Conservation (phyloP, 2,797 vertebrate genomes). For the Cynopterus sphinx region DNA sequence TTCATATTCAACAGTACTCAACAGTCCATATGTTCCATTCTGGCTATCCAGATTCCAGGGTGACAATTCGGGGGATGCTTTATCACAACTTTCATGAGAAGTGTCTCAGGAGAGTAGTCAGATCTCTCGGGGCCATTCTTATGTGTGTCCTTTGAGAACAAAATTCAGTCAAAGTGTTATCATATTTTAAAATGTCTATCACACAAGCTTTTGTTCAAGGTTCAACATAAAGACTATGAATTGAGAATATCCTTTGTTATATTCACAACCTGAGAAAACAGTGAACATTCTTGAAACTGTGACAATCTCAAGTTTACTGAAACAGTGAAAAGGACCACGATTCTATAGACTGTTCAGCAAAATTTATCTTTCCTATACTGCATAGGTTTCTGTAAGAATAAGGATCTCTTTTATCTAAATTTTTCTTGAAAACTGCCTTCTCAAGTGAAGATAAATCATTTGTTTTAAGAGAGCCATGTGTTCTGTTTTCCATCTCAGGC, state of each 20-base stretch:
- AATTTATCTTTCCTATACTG: background rate
- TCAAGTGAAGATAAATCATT: background rate
- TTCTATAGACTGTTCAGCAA: background rate
- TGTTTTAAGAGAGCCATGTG: background rate
- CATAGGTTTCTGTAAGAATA: background rate
- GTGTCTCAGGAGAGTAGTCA: background rate
- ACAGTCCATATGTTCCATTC: background rate
- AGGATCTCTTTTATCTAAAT: background rate
- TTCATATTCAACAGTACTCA: background rate
- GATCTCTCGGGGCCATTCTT: background rate
- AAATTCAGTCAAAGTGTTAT: background rate
- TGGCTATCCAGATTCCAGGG: background rate
- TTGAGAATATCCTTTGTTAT: background rate
- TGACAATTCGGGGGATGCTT: background rate
- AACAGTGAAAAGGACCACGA: background rate
- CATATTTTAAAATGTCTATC: background rate
- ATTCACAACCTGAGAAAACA: background rate
- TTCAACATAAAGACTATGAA: background rate
- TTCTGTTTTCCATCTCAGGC: background rate
- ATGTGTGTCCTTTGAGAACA: background rate
- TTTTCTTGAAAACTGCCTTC: background rate
- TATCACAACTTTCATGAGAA: background rate
- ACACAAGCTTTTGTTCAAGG: background rate
- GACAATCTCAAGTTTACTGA: background rate
- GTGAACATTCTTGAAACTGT: background rate